Percentiles rank a stretch among this genome's conserved stretches.
phyloP scores from a whole-genome alignment of 2,113 vertebrate species.

The Geothlypis trichas region DNA sequence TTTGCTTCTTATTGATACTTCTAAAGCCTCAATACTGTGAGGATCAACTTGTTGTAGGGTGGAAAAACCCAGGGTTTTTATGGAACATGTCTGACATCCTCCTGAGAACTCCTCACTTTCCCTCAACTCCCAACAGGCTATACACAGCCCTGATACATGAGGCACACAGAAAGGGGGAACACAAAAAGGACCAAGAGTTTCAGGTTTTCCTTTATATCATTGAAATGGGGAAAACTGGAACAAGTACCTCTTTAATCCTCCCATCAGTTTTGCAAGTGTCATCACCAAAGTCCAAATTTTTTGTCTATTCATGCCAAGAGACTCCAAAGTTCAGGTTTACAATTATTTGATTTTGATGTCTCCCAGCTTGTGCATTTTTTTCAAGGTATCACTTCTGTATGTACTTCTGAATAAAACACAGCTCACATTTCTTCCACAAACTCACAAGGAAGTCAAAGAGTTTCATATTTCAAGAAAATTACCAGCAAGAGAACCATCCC shows the following conservation, averaged over 20 bases:
- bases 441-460: neutral
- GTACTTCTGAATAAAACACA: neutral
- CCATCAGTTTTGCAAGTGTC: neutral
- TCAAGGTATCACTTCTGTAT: neutral
- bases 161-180: neutral
- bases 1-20: neutral
- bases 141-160: fast-evolving
- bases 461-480: neutral
- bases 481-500: neutral
- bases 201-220: neutral
- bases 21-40: neutral
- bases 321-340: fast-evolving
- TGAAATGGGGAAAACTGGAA: neutral
- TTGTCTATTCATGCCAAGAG: fast-evolving
- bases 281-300: neutral
- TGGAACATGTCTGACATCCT: fast-evolving
- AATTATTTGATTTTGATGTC: neutral
- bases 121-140: neutral
- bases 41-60: neutral
- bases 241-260: neutral
- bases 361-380: neutral
- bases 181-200: neutral
- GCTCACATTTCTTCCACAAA: neutral
- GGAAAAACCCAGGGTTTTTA: neutral
- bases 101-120: fast-evolving